Evolutionary conservation across 2,888 invertebrate genomes (phyloP), one percentile per base, ranked within the genome.

Genomic region (Cotesia congregata): DNA sequence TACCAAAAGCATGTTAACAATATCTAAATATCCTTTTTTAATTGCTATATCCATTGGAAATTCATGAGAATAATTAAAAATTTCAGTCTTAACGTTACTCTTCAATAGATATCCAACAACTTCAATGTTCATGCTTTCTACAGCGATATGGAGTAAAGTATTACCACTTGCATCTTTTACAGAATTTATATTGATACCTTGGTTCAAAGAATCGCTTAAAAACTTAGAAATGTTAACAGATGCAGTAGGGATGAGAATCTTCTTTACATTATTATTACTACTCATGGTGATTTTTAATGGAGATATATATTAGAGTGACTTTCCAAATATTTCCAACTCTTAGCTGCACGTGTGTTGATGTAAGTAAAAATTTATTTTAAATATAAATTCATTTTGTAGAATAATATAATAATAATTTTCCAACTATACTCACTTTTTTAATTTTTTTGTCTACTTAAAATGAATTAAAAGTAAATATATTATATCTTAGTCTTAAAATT

Each of bases 21-120:
- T 62, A 6, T 62, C 62, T 62, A 62, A 62, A 62, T 15, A 62
- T 6, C 62, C 62, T 1, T 62, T 62, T 62, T 62, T 7, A n/a
- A 62, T 62, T 3, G 62, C 62, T 7, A 62, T 62, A 1, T 62
- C 62, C 15, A 17, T 2, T 62, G 20, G 17, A 15, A 62, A 7
- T 62, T 62, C 15, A n/a, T 15, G 6, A n/a, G 0, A 7, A 6
- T 20, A 5, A 50, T 50, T 50, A 12, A 50, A 50, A 50, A 50
- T 50, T 12, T 50, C 12, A 12, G 12, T 12, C 12, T 50, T 12
- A 50, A 50, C 7, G 50, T 50, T 50, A 12, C 50, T 12, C 6
- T n/a, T 20, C 62, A 62, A 20, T 17, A 62, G 7, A n/a, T 15
- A 20, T 20, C 6, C 9, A 7, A 20, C 6, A 15, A 62, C 9